Conservation (phyloP, 2,113 vertebrate species). For the Paedocypris sp. region DNA sequence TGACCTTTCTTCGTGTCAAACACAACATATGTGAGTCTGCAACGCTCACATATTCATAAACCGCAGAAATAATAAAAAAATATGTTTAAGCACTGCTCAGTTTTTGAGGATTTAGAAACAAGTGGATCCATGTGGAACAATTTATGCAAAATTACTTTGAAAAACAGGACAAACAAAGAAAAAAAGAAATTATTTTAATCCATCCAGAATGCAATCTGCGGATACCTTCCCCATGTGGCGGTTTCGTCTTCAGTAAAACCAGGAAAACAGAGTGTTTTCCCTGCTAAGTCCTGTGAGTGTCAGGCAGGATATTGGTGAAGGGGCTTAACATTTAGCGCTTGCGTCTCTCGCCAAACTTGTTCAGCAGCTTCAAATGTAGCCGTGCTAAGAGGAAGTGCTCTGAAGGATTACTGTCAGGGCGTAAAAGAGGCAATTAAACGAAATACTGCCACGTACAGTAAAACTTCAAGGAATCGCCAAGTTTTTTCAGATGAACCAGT, state of each 20-base stretch:
- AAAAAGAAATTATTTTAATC: slow-evolving; percentile 47
- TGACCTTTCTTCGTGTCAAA: slow-evolving; percentile 43
- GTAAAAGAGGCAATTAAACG: slow-evolving; percentile 63
- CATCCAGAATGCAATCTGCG: slow-evolving; percentile 29
- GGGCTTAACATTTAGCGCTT: slow-evolving; percentile 32
- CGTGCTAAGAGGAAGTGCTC: slow-evolving; percentile 47
- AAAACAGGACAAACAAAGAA: slow-evolving; percentile 42
- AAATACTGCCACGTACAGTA: slow-evolving; percentile 46
- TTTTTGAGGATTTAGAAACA: slow-evolving; percentile 53
- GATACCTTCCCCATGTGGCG: slow-evolving; percentile 17
- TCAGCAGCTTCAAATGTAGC: slow-evolving; percentile 37
- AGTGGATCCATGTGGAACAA: slow-evolving; percentile 49
- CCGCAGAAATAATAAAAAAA: slow-evolving; percentile 51
- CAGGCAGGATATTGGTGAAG: slow-evolving; percentile 29
- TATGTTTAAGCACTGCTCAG: slow-evolving; percentile 16
- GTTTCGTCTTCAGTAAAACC: neutral
- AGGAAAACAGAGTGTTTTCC: neutral
- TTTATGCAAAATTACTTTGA: neutral
- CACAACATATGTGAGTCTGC: slow-evolving; percentile 40
- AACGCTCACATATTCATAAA: slow-evolving; percentile 41
- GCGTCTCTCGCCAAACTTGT: slow-evolving; percentile 18
- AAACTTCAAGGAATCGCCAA: slow-evolving; percentile 52
- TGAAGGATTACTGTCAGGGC: slow-evolving; percentile 61
- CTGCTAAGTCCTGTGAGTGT: slow-evolving; percentile 21
- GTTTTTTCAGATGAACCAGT: slow-evolving; percentile 48